phyloP scores from a whole-genome alignment of 2,113 vertebrate genomes.

The Apistogramma diplotaenia region DNA sequence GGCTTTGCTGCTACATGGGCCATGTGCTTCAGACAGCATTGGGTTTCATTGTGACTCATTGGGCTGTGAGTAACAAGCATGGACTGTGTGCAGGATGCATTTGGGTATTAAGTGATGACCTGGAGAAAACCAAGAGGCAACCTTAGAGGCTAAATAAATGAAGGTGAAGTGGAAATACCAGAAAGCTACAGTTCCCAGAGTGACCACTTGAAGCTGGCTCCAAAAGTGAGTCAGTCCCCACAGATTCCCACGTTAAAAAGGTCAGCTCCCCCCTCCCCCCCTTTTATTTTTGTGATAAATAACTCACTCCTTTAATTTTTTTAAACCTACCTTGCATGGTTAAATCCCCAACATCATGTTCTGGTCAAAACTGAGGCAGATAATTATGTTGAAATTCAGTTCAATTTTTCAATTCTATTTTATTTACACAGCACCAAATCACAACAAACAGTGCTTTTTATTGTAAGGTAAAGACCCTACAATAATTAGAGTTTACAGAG shows the following conservation, averaged over 20 bases:
- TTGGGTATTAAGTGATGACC: conserved; percentile 44
- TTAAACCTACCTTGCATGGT: not conserved
- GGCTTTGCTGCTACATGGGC: conserved; percentile 10
- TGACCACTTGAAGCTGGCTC: not conserved
- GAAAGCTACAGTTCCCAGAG: too few relatives aligned
- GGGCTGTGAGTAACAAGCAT: conserved; percentile 51
- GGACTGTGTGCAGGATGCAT: conserved; percentile 25
- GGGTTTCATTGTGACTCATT: conserved; percentile 57
- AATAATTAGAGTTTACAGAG: too few relatives aligned
- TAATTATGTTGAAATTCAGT: not conserved
- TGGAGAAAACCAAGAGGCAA: conserved; percentile 26
- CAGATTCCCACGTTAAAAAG: not conserved
- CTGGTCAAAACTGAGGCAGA: too few relatives aligned
- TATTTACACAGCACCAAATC: too few relatives aligned
- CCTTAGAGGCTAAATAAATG: not conserved
- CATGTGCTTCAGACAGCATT: conserved; percentile 1
- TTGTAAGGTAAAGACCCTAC: too few relatives aligned
- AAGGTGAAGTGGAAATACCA: not conserved
- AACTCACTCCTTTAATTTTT: not conserved
- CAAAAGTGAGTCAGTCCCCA: not conserved
- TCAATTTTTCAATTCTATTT: too few relatives aligned
- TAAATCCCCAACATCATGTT: not conserved
- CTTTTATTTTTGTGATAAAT: too few relatives aligned
- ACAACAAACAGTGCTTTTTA: too few relatives aligned
- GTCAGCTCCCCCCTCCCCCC: too few relatives aligned